Evolutionary conservation across 1,140 invertebrate species (phyloP), one percentile per base, ranked within the genome.

Genomic region (Pseudomyrmex concolor): DNA sequence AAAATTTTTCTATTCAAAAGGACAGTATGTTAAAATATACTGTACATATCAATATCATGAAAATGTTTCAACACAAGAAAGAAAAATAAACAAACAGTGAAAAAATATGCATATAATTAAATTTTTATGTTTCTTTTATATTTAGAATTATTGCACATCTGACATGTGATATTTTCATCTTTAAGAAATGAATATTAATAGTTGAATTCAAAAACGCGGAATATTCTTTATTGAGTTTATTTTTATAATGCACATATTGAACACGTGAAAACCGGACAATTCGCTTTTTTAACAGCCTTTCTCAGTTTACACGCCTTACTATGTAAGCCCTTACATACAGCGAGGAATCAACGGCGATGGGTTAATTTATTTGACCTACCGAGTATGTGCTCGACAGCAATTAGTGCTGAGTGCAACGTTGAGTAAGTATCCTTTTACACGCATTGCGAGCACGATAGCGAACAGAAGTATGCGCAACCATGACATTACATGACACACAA

Each of bases 351-450:
- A 66, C 83, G 70, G 66, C 63, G 85, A 76, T 77, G 85, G 91
- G 91, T 92, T 91, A 93, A 93, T 93, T 92, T 90, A 92, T 92
- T 93, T 92, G 89, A 93, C 91, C 90, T 77, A 80, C 71, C 82
- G 68, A 83, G 78, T 85, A 85, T 34, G 34, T 64, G 83, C 73
- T 85, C 68, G 77, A 77, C 84, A 78, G 84, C 89, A 91, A 91
- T 91, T 91, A 89, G 76, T 81, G 70, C 74, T 60, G 43, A 50
- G n/a, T 70, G 59, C 25, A 43, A 62, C 25, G 60, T 86, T 74
- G 64, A 86, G 45, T 78, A 78, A 45, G 15, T 73, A 72, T 88
- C 51, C 59, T 63, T 71, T 80, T 88, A 68, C 68, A 76, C 9
- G 15, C 13, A n/a, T 66, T 62, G 22, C 12, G n/a, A 62, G 67